A percentile compares a stretch with the other conserved stretches of the same genome.
phyloP scores from a whole-genome alignment of 2,113 vertebrate species.

The Cisticola juncidis region DNA sequence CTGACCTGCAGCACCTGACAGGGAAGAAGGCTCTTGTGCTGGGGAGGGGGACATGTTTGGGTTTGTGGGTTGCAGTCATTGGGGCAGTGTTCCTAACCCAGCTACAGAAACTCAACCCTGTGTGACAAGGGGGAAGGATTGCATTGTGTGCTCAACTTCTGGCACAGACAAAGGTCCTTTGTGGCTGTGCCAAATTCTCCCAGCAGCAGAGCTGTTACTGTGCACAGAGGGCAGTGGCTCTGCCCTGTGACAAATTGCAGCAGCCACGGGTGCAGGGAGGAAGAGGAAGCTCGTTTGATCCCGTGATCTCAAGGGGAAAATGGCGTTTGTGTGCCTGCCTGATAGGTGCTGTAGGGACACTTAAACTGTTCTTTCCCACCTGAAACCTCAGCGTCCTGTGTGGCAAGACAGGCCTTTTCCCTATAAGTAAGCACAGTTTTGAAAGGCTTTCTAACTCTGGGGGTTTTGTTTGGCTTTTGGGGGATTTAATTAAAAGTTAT shows the following conservation, averaged over 20 bases:
- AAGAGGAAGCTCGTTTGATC: not conserved
- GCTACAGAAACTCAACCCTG: not conserved
- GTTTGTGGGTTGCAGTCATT: not conserved
- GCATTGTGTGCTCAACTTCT: not conserved
- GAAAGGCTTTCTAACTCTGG: not conserved
- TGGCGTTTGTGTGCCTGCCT: not conserved
- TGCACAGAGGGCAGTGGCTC: constrained; percentile 33
- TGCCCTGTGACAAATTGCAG: not conserved
- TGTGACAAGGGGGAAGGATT: constrained; percentile 46
- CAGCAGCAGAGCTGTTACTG: not conserved
- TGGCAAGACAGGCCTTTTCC: not conserved
- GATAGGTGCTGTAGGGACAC: not conserved
- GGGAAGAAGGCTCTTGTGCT: rapidly evolving
- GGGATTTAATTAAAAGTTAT: not conserved
- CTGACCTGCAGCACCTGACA: not conserved
- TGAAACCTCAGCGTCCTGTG: not conserved
- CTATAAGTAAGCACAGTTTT: not conserved
- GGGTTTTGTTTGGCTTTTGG: not conserved
- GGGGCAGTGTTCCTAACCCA: not conserved
- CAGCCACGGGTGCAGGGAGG: not conserved
- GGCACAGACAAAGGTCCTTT: constrained; percentile 52
- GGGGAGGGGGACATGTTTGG: not conserved
- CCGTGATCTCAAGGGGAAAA: not conserved
- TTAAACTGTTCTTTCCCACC: not conserved
- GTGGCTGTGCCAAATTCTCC: constrained; percentile 26